Percentiles rank a stretch among this genome's conserved stretches.
These are phyloP conservation scores for Latrodectus hesperus DNA, from an alignment of 2,888 invertebrate species.

Conservation along the genomic window DNA sequence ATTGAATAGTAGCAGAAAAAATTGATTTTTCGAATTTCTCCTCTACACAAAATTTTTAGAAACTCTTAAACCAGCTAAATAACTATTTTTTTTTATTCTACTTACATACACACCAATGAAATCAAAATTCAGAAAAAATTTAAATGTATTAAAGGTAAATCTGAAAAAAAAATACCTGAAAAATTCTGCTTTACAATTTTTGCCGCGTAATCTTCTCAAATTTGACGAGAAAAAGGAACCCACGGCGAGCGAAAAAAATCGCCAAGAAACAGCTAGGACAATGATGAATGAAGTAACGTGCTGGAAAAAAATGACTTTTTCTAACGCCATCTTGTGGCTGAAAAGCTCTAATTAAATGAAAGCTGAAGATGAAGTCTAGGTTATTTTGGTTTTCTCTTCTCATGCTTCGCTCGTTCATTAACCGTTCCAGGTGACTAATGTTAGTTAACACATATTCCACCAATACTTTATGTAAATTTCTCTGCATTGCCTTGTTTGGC, in stretches of 20 bases:
- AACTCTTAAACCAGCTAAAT: too few species aligned
- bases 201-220: background rate
- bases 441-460: conserved; percentile 32
- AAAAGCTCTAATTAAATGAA: conserved; percentile 54
- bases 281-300: background rate
- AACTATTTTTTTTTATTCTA: too few species aligned
- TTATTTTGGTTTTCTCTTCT: conserved; percentile 1
- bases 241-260: background rate
- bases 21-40: too few species aligned
- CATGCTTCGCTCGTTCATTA: conserved; percentile 35
- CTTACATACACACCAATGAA: too few species aligned
- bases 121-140: too few species aligned
- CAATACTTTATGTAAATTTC: conserved; percentile 25
- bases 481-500: background rate
- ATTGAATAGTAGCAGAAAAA: too few species aligned
- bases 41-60: too few species aligned
- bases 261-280: background rate
- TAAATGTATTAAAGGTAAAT: too few species aligned
- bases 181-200: too few species aligned
- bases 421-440: conserved; percentile 39
- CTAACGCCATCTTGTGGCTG: conserved; percentile 30
- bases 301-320: background rate
- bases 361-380: conserved; percentile 44
- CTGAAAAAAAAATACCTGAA: too few species aligned
- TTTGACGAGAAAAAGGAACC: background rate